phyloP scores from a whole-genome alignment of 2,797 vertebrate genomes.

The Enteromius fasciolatus region DNA sequence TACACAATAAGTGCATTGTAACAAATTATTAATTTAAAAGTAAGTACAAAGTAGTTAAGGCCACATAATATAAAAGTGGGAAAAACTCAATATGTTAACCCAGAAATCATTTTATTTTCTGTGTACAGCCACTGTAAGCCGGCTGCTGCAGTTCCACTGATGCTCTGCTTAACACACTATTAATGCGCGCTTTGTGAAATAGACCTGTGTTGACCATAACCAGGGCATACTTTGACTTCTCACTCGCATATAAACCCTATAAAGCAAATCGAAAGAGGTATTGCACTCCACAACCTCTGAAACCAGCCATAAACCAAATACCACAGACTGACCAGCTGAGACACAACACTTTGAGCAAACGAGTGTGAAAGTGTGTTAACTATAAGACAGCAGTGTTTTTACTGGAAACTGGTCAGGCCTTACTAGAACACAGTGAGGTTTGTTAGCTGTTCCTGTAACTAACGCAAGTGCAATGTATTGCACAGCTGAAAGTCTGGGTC shows the following conservation, averaged over 20 bases:
- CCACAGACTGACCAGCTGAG: constrained; percentile 65
- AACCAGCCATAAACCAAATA: constrained; percentile 58
- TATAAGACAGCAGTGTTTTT: neutral
- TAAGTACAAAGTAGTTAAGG: no score
- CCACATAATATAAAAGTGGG: no score
- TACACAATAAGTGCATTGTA: no score
- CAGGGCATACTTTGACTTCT: constrained; percentile 31
- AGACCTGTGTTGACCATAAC: constrained; percentile 61
- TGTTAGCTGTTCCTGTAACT: neutral
- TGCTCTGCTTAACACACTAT: neutral
- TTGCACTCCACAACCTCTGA: constrained; percentile 39
- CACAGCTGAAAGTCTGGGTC: neutral
- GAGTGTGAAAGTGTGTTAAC: constrained; percentile 11
- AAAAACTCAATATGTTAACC: neutral
- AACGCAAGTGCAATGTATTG: constrained; percentile 12
- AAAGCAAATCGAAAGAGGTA: constrained; percentile 8
- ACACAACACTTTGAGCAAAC: constrained; percentile 26
- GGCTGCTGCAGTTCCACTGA: neutral
- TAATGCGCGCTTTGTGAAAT: neutral
- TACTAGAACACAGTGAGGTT: neutral
- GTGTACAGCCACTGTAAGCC: neutral
- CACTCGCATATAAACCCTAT: constrained; percentile 8
- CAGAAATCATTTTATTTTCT: neutral
- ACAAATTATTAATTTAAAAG: no score
- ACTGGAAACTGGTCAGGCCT: neutral